Base-by-base conservation (phyloP, 2,113 vertebrate genomes). In the Laticauda colubrina region DNA sequence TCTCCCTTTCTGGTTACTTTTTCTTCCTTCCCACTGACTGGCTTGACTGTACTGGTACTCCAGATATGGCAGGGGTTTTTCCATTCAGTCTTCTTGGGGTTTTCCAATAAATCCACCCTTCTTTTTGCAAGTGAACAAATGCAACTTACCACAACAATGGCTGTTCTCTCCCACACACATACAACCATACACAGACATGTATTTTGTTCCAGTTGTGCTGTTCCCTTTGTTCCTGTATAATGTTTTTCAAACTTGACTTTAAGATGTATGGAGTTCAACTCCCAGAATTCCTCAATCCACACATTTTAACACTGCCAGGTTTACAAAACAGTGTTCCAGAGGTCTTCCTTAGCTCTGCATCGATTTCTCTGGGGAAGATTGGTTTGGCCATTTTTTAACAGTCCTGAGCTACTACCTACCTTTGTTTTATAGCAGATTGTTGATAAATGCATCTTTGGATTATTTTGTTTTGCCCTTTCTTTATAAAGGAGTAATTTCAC, bases 361-460 rank as follows among this genome's bases (percentile, higher is more conserved):
- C 8, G 0, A 5, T 14, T 87, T 51, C 11, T 48, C 10, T 21
- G 1, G 4, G 15, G 53, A 15, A 88, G 29, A 55, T 55, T 15
- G 45, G n/a, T 55, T 29, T 53, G 29, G 53, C 69, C 69, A 26
- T 24, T 21, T 45, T 34, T 26, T 51, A n/a, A 51, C 8, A 39
- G 2, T 39, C 55, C 81, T 48, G 34, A 51, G 29, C 26, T 26
- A 45, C 10, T 12, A 43, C 24, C 24, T 57, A 39, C 15, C 55
- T 34, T 34, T 23, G 15, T 56, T 61, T 61, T 12, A 14, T 23
- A n/a, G 26, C 0, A 8, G 9, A 34, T 2, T 20, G 24, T 29
- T 20, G 18, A 45, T 10, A 51, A 48, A 39, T 55, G 69, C 94
- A 92, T 91, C 59, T 95, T 94, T 90, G 95, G 94, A 94, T 95